These are phyloP conservation scores for Abrostola tripartita DNA, from an alignment of 2,888 invertebrate species.

Conservation along the genomic window DNA sequence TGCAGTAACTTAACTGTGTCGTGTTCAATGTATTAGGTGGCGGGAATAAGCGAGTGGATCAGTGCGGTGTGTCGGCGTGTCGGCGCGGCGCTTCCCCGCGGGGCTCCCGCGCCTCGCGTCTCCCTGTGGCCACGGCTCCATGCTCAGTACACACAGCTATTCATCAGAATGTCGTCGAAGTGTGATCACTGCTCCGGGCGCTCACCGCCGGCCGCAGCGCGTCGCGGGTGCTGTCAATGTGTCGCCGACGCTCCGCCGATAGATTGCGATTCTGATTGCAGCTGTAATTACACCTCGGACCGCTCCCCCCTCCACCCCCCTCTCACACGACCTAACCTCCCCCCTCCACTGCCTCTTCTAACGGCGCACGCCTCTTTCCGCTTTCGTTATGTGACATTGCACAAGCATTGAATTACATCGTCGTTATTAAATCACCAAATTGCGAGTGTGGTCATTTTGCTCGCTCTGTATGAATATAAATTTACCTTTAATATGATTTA, in stretches of 20 bases:
- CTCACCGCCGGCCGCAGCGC: not conserved
- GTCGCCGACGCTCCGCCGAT: conserved; percentile 20
- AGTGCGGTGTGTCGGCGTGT: not conserved
- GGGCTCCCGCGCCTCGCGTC: too few relatives aligned
- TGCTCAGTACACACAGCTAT: not conserved
- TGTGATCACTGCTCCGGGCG: too few relatives aligned
- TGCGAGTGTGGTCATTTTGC: not conserved
- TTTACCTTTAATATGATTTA: conserved; percentile 4
- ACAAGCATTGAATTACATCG: conserved; percentile 9
- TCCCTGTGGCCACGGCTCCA: not conserved
- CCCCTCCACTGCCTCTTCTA: not conserved
- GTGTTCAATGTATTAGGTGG: not conserved
- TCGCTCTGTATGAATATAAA: conserved; percentile 6
- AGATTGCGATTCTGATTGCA: conserved; percentile 52
- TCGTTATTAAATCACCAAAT: not conserved
- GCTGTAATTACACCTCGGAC: conserved; percentile 41
- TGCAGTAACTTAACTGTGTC: not conserved
- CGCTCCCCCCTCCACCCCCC: not conserved
- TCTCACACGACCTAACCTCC: not conserved
- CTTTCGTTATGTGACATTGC: conserved; percentile 16
- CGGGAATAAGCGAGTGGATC: not conserved
- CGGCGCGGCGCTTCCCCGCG: not conserved
- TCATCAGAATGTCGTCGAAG: not conserved
- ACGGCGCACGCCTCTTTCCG: conserved; percentile 13
- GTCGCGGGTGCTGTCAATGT: conserved; percentile 18